Evolutionary conservation across 2,113 vertebrate genomes (phyloP).

Genomic region (Mirounga angustirostris): DNA sequence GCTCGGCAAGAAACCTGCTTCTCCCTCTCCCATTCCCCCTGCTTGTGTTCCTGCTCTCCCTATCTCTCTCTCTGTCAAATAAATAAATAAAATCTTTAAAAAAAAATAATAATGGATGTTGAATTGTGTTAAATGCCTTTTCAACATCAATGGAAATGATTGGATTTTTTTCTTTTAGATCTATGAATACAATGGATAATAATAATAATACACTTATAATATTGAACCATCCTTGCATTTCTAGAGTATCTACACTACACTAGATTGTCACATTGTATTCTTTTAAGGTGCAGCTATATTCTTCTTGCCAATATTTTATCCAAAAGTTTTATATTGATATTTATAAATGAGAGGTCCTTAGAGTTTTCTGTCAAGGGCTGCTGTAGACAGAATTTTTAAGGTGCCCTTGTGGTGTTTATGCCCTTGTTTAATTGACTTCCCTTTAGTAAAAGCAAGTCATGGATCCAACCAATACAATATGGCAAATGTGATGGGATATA

Average conservation of each 20-base stretch:
- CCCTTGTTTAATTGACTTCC: background rate
- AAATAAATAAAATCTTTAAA: no score
- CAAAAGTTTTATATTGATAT: background rate
- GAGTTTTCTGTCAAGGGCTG: background rate
- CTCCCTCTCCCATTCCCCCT: no score
- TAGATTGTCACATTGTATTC: background rate
- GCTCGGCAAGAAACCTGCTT: no score
- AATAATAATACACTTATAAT: background rate
- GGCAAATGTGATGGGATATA: background rate
- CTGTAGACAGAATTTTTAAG: background rate
- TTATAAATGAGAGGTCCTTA: background rate
- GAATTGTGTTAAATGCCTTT: background rate
- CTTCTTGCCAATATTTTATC: background rate
- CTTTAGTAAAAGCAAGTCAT: background rate
- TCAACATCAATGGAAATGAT: background rate
- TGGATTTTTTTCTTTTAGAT: background rate
- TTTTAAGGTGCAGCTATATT: background rate
- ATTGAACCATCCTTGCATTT: slow-evolving; percentile 49
- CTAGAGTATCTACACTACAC: background rate
- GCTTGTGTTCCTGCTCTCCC: no score
- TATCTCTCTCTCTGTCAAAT: no score
- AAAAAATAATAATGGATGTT: background rate
- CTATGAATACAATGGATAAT: background rate
- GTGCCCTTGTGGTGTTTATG: background rate
- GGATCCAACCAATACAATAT: background rate